Percentiles rank a stretch among this genome's conserved stretches.
Evolutionary conservation across 2,888 invertebrate species (phyloP).

Genomic region (Argyresthia albistria): DNA sequence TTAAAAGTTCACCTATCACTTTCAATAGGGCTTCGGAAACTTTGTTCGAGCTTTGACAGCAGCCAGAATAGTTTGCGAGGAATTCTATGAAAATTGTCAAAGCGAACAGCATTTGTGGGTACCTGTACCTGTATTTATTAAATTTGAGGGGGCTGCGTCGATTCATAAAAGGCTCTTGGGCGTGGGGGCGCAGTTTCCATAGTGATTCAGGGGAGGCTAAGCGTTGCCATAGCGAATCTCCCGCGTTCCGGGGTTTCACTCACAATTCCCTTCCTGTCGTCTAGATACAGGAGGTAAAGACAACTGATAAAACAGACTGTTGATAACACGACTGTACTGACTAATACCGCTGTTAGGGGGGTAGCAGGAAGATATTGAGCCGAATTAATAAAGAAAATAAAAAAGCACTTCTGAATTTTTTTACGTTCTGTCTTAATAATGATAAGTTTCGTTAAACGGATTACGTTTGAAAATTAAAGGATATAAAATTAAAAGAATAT

Average conservation of each 20-base stretch:
- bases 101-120: background rate
- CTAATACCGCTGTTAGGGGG: too few species aligned
- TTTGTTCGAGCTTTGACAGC: background rate
- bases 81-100: background rate
- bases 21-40: background rate
- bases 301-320: background rate
- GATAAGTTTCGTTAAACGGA: too few species aligned
- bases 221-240: slow-evolving; percentile 36
- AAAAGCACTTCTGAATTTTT: too few species aligned
- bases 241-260: slow-evolving; percentile 3
- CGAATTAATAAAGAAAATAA: too few species aligned
- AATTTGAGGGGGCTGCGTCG: slow-evolving; percentile 21
- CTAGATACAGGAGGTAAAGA: too few species aligned
- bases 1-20: background rate
- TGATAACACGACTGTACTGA: too few species aligned
- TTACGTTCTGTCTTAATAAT: too few species aligned
- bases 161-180: slow-evolving; percentile 44
- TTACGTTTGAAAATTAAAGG: too few species aligned
- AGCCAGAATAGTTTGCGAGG: background rate
- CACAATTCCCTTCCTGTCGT: background rate
- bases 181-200: slow-evolving; percentile 37
- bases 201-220: slow-evolving; percentile 31
- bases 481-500: too few species aligned
- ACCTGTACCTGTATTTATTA: slow-evolving; percentile 3
- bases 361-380: too few species aligned